Percentiles rank a stretch among this genome's conserved stretches.
These are phyloP conservation scores for Drosophila arizonae DNA, from an alignment of 1,140 invertebrate genomes.

Conservation along the genomic window DNA sequence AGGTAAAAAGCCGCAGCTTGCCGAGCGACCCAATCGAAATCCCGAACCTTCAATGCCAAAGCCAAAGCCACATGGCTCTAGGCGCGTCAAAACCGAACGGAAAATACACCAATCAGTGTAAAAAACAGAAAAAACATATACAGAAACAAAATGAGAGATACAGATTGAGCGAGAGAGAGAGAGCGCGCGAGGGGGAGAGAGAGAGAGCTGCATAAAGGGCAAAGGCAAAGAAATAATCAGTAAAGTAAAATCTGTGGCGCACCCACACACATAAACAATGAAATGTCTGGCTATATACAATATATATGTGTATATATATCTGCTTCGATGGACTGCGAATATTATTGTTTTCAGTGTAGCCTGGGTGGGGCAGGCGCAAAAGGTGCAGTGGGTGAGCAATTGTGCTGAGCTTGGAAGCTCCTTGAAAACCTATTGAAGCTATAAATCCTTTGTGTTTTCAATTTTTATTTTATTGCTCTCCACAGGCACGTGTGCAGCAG, in stretches of 20 bases:
- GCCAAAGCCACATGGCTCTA: slow-evolving; percentile 72
- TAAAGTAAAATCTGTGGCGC: slow-evolving; percentile 77
- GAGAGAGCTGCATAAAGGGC: slow-evolving; percentile 43
- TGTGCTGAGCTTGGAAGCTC: slow-evolving; percentile 75
- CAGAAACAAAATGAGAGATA: slow-evolving; percentile 10
- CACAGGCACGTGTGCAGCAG: slow-evolving; percentile 48
- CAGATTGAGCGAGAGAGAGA: slow-evolving; percentile 14
- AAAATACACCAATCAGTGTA: slow-evolving; percentile 81
- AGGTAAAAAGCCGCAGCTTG: slow-evolving; percentile 58
- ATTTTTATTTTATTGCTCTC: slow-evolving; percentile 81
- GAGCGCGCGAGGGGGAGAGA: slow-evolving; percentile 9
- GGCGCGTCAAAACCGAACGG: slow-evolving; percentile 72
- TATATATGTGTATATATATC: slow-evolving; percentile 59
- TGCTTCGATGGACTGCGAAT: slow-evolving; percentile 62
- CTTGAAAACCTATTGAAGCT: slow-evolving; percentile 82
- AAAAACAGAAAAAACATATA: slow-evolving; percentile 46
- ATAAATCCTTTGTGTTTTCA: slow-evolving; percentile 82
- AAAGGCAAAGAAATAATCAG: slow-evolving; percentile 72
- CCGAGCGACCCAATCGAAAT: slow-evolving; percentile 23
- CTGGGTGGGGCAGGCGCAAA: slow-evolving; percentile 2
- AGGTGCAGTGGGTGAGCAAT: slow-evolving; percentile 38
- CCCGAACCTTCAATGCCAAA: slow-evolving; percentile 46
- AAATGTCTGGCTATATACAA: slow-evolving; percentile 59
- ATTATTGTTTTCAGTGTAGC: slow-evolving; percentile 59
- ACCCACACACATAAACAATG: slow-evolving; percentile 73